These are phyloP conservation scores for Danio choprae DNA, from an alignment of 2,797 vertebrate genomes.

Conservation along the genomic window DNA sequence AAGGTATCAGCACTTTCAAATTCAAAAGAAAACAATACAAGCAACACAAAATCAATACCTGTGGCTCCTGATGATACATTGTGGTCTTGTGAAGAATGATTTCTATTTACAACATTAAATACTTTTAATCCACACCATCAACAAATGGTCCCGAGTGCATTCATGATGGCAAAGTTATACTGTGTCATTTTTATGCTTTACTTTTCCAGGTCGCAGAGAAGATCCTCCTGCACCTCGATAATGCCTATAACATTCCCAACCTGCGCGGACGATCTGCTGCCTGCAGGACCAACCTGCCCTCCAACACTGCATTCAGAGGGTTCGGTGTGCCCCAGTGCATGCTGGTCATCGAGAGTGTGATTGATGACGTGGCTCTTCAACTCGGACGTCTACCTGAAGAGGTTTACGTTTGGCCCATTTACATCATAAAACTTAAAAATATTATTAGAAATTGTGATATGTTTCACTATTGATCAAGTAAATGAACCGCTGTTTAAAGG, in stretches of 20 bases:
- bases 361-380: slow-evolving; percentile 73
- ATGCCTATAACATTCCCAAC: slow-evolving; percentile 77
- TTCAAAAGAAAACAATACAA: no score
- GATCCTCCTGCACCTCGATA: slow-evolving; percentile 76
- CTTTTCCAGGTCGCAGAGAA: slow-evolving; percentile 72
- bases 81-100: no score
- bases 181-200: background rate
- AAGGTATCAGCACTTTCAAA: no score
- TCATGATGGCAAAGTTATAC: background rate
- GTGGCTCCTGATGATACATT: no score
- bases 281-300: slow-evolving; percentile 80
- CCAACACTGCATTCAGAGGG: slow-evolving; percentile 80
- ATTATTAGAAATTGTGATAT: background rate
- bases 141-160: no score
- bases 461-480: background rate
- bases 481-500: background rate
- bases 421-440: background rate
- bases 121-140: no score
- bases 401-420: slow-evolving; percentile 58
- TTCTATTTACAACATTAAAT: no score
- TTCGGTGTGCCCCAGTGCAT: slow-evolving; percentile 78
- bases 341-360: slow-evolving; percentile 75
- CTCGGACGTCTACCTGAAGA: slow-evolving; percentile 71
- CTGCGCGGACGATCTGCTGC: slow-evolving; percentile 62
- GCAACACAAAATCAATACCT: no score